These are phyloP conservation scores for Cephus rjabovi DNA, from an alignment of 2,888 invertebrate genomes.

Conservation along the genomic window DNA sequence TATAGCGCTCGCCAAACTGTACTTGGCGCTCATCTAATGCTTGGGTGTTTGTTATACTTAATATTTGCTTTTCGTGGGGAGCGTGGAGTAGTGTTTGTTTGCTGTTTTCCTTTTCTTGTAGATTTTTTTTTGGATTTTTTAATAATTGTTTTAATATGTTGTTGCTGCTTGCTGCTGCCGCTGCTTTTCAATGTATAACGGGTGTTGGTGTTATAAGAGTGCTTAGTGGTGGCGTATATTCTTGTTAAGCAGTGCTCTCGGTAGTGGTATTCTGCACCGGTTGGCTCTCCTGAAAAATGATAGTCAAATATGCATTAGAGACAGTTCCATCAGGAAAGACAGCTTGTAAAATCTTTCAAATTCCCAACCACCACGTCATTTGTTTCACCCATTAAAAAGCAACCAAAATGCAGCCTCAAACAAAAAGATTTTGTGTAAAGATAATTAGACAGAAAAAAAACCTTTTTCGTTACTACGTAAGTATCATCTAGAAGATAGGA, in stretches of 20 bases:
- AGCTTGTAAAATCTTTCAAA: too few relatives aligned
- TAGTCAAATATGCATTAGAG: neutral
- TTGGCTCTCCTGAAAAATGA: slow-evolving; percentile 68
- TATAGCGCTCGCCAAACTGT: neutral
- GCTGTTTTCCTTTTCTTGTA: slow-evolving; percentile 41
- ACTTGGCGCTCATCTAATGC: slow-evolving; percentile 3
- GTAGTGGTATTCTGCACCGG: slow-evolving; percentile 73
- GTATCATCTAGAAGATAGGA: too few relatives aligned
- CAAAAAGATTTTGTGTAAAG: too few relatives aligned
- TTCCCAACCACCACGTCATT: too few relatives aligned
- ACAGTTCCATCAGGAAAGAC: too few relatives aligned
- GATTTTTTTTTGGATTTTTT: slow-evolving; percentile 46
- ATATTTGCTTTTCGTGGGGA: slow-evolving; percentile 42
- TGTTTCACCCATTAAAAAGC: too few relatives aligned
- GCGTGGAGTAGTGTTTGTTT: slow-evolving; percentile 57
- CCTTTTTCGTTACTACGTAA: too few relatives aligned
- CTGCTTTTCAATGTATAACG: slow-evolving; percentile 44
- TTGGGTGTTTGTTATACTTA: slow-evolving; percentile 23
- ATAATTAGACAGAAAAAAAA: too few relatives aligned
- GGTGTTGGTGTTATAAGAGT: slow-evolving; percentile 55
- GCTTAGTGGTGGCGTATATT: slow-evolving; percentile 43
- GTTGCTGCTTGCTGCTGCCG: slow-evolving; percentile 41
- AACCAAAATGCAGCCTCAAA: too few relatives aligned
- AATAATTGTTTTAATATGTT: slow-evolving; percentile 49
- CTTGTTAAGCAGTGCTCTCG: slow-evolving; percentile 72